Conservation (phyloP, 2,888 invertebrate genomes). For the Teinopalpus imperialis region DNA sequence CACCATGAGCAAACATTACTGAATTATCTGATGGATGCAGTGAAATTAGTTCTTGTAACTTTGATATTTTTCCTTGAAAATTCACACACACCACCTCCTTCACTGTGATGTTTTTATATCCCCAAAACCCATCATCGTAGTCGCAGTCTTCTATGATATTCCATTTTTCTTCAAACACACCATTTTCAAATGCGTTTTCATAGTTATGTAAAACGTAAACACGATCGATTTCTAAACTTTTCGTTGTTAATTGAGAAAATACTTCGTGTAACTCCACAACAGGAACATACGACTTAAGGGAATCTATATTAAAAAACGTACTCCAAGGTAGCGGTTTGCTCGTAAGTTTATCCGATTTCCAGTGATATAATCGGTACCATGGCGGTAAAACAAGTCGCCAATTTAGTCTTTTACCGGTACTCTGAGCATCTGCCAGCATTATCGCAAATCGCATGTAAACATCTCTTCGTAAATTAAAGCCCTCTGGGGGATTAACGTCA, state of each 20-base stretch:
- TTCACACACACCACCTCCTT: constrained; percentile 88
- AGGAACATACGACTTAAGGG: constrained; percentile 89
- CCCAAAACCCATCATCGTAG: constrained; percentile 83
- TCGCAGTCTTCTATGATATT: constrained; percentile 83
- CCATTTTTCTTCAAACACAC: constrained; percentile 92
- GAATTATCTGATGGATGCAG: constrained; percentile 64
- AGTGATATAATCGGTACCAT: constrained; percentile 95
- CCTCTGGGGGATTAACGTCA: constrained; percentile 97
- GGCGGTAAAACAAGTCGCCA: constrained; percentile 93
- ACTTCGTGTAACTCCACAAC: constrained; percentile 94
- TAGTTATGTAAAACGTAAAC: constrained; percentile 93
- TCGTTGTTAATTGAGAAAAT: constrained; percentile 56
- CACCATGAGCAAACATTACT: constrained; percentile 89
- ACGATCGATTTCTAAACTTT: constrained; percentile 83
- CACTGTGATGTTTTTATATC: constrained; percentile 86
- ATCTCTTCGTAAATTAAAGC: constrained; percentile 97
- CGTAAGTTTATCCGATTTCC: constrained; percentile 83
- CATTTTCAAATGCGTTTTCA: constrained; percentile 91
- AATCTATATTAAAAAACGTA: constrained; percentile 91
- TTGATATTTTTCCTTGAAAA: constrained; percentile 89
- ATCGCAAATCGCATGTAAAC: constrained; percentile 97
- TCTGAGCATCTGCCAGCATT: constrained; percentile 86
- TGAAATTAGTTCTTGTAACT: constrained; percentile 83
- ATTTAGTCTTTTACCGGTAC: constrained; percentile 64
- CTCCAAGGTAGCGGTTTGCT: constrained; percentile 89